Percentiles rank a stretch among this genome's conserved stretches.
Conservation (phyloP, 2,888 invertebrate genomes). For the Taenaris catops region DNA sequence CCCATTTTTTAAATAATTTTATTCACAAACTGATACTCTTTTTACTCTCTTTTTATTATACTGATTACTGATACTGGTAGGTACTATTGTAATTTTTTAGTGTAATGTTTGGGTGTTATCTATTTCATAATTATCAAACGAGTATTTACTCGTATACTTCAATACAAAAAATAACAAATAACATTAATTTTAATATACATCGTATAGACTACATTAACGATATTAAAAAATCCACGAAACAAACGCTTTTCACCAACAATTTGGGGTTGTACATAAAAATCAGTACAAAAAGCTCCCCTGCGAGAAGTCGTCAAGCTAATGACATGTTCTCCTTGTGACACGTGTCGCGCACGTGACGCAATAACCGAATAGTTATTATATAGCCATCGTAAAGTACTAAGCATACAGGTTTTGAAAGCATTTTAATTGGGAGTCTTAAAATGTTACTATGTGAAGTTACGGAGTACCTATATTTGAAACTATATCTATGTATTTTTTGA, state of each 20-base stretch:
- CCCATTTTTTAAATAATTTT: too few relatives aligned
- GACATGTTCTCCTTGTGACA: slow-evolving; percentile 59
- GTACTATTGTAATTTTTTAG: too few relatives aligned
- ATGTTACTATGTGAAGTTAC: slow-evolving; percentile 7
- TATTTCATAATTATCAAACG: too few relatives aligned
- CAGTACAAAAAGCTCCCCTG: slow-evolving; percentile 45
- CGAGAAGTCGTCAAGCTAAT: slow-evolving; percentile 59
- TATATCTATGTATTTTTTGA: slow-evolving; percentile 1
- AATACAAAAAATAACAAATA: too few relatives aligned
- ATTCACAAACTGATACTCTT: too few relatives aligned
- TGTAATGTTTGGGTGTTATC: too few relatives aligned
- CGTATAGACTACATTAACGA: too few relatives aligned
- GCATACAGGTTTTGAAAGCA: slow-evolving; percentile 14
- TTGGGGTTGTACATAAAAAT: slow-evolving; percentile 23
- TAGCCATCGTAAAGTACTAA: slow-evolving; percentile 14
- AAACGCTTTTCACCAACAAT: slow-evolving; percentile 5
- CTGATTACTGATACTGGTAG: too few relatives aligned
- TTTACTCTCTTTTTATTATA: too few relatives aligned
- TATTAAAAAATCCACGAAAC: too few relatives aligned
- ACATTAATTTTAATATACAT: too few relatives aligned
- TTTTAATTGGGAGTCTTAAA: slow-evolving; percentile 18
- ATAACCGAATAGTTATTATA: slow-evolving; percentile 46
- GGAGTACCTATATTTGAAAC: slow-evolving; percentile 5
- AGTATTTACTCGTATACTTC: too few relatives aligned
- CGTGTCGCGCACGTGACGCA: slow-evolving; percentile 63